Conservation (phyloP, 2,888 invertebrate species). For the Drosophila percnosoma region DNA sequence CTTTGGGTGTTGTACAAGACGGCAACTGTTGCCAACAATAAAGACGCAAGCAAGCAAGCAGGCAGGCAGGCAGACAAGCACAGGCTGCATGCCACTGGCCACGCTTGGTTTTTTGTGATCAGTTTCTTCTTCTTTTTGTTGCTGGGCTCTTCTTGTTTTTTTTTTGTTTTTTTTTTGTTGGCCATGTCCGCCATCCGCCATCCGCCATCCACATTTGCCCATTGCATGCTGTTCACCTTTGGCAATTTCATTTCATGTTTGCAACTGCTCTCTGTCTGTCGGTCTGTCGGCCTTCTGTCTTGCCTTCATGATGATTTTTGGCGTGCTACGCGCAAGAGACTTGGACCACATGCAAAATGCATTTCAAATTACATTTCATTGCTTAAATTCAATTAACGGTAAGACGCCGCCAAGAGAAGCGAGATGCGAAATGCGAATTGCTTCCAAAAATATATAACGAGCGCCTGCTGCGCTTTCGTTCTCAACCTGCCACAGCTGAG, state of each 20-base stretch:
- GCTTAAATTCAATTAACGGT: slow-evolving; percentile 75
- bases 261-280: background rate
- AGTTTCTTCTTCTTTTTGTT: slow-evolving; percentile 13
- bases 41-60: slow-evolving; percentile 61
- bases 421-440: slow-evolving; percentile 28
- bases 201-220: slow-evolving; percentile 35
- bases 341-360: slow-evolving; percentile 67
- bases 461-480: slow-evolving; percentile 52
- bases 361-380: slow-evolving; percentile 75
- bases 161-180: slow-evolving; percentile 30
- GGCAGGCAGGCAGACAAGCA: slow-evolving; percentile 15
- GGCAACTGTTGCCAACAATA: slow-evolving; percentile 68
- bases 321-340: slow-evolving; percentile 61
- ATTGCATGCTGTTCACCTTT: slow-evolving; percentile 74
- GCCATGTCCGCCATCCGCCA: slow-evolving; percentile 25
- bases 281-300: slow-evolving; percentile 6
- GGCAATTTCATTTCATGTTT: slow-evolving; percentile 60
- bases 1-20: slow-evolving; percentile 80
- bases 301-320: slow-evolving; percentile 58
- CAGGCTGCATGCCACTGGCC: slow-evolving; percentile 71
- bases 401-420: slow-evolving; percentile 9
- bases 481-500: slow-evolving; percentile 33
- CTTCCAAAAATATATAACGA: slow-evolving; percentile 40
- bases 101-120: slow-evolving; percentile 48
- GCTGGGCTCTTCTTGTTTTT: slow-evolving; percentile 5